Base-by-base conservation (phyloP, 2,888 invertebrate genomes). In the Pristionchus mayeri region DNA sequence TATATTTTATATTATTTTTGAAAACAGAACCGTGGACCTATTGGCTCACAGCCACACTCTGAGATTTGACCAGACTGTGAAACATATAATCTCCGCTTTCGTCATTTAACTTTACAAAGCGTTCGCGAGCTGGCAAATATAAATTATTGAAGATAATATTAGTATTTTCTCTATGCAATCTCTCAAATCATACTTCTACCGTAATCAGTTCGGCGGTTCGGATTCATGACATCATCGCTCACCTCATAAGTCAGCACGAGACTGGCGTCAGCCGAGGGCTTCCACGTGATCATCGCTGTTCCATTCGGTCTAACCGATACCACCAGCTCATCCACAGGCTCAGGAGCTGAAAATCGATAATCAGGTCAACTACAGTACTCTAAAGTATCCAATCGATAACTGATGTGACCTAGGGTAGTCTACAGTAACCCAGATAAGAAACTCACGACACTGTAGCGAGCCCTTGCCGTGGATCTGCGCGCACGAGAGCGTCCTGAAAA, bases 401-500 rank as follows among this genome's bases (percentile, higher is more conserved):
- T 16, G 3, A n/a, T n/a, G n/a, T n/a, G n/a, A n/a, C n/a, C n/a
- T n/a, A n/a, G n/a, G n/a, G n/a, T n/a, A n/a, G n/a, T n/a, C 63
- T 34, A 75, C 40, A 30, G 75, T 3, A 75, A 21, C 9, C 24
- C 37, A 71, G 6, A 30, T 21, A 79, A 34, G 7, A 0, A 40
- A 88, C 89, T 84, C 57, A 91, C 91, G 89, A 82, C 92, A 92
- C 54, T 92, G 87, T 27, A 92, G 87, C 37, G 88, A 88, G 63
- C 91, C 92, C 71, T 86, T 84, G 71, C 92, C 92, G 81, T 89
- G 89, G 9, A 92, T 90, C 57, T 90, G 87, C 63, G 87, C 91
- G 92, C 60, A 87, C 86, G 85, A 90, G 88, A 7, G 91, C 86
- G 52, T 87, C 87, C 87, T 82, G 81, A 0, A 82, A 48, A 75